A percentile compares a stretch with the other conserved stretches of the same genome.
Conservation (phyloP, 2,113 vertebrate genomes). For the Amazona guildingii region DNA sequence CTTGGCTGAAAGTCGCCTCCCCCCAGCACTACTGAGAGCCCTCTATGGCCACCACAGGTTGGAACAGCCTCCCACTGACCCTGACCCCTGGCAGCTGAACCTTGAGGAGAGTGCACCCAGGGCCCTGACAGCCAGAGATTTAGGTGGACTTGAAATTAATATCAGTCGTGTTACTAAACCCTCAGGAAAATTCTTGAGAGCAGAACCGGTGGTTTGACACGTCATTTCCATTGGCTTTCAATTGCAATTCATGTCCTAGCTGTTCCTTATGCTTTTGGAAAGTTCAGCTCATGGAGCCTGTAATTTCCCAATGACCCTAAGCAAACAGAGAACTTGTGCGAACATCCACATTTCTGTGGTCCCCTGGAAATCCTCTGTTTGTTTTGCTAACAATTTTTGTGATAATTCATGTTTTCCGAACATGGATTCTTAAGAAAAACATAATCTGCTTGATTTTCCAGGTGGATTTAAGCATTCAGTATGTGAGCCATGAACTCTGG, state of each 20-base stretch:
- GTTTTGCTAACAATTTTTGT: constrained; percentile 40
- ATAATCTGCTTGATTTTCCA: constrained; percentile 27
- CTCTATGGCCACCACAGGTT: neutral
- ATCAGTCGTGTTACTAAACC: neutral
- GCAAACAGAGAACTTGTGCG: neutral
- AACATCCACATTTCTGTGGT: constrained; percentile 39
- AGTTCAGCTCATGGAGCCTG: neutral
- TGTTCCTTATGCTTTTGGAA: neutral
- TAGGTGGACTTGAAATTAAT: neutral
- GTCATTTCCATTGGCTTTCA: neutral
- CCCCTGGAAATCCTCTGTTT: constrained; percentile 22
- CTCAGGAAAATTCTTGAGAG: neutral
- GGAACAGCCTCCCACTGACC: neutral
- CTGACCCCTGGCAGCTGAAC: neutral
- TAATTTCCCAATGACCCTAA: constrained; percentile 7
- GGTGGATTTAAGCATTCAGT: constrained; percentile 28
- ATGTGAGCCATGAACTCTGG: constrained; percentile 35
- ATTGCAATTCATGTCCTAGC: neutral
- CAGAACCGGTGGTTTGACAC: neutral
- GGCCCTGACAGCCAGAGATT: neutral
- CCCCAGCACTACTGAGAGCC: neutral
- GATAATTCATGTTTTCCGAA: constrained; percentile 52
- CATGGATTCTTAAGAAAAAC: constrained; percentile 42
- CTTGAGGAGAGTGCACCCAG: neutral
- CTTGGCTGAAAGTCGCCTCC: neutral